Evolutionary conservation across 2,113 vertebrate genomes (phyloP).

Genomic region (Callithrix jacchus): DNA sequence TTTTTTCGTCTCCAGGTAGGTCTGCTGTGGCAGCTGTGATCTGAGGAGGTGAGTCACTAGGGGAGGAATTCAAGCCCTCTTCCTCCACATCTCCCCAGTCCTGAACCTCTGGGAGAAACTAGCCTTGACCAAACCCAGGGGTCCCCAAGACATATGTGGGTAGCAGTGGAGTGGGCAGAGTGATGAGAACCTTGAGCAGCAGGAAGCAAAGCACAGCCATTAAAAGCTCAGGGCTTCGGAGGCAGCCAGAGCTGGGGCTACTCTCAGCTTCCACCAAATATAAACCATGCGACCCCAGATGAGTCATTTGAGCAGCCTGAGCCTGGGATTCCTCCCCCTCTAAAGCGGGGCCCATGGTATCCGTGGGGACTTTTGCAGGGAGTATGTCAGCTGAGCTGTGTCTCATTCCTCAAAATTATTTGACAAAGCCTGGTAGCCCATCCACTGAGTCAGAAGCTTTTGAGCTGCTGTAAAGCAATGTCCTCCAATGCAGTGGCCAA

Average conservation of each 20-base stretch:
- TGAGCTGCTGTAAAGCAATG: background rate
- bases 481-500: background rate
- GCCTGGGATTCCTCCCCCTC: background rate
- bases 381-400: background rate
- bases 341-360: no score
- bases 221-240: background rate
- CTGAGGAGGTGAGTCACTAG: background rate
- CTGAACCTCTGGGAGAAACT: background rate
- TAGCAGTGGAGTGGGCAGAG: background rate
- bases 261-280: background rate
- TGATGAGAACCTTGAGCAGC: background rate
- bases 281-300: background rate
- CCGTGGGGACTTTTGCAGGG: background rate
- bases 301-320: background rate
- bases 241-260: background rate
- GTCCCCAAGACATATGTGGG: background rate
- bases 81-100: background rate
- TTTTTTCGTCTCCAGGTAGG: background rate
- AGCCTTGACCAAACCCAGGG: background rate
- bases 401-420: background rate
- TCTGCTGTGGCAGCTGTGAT: background rate
- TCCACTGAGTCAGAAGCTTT: background rate
- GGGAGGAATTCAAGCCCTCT: background rate
- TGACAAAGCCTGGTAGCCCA: background rate
- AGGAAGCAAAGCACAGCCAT: background rate